These are phyloP conservation scores for Danio jaintianensis DNA, from an alignment of 2,797 vertebrate species.

Conservation along the genomic window DNA sequence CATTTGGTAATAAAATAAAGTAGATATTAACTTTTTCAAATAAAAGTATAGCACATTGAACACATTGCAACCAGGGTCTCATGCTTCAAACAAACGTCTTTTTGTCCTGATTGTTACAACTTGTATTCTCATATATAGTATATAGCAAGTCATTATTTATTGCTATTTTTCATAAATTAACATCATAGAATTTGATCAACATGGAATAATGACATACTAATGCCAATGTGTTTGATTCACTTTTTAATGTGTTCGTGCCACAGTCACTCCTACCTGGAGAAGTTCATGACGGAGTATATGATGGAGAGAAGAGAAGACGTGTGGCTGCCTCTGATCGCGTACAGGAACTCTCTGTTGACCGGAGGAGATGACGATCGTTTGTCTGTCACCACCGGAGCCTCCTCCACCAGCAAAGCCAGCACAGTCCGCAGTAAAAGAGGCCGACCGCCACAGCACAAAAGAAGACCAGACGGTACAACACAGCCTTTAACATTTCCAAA, in stretches of 20 bases:
- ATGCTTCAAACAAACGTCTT: too few relatives aligned
- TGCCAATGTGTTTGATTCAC: neutral
- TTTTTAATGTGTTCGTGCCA: conserved; percentile 15
- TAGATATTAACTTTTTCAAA: too few relatives aligned
- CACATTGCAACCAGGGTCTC: too few relatives aligned
- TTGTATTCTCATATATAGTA: too few relatives aligned
- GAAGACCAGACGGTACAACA: conserved; percentile 82
- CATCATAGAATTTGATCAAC: too few relatives aligned
- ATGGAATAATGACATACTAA: too few relatives aligned
- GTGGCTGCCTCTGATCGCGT: conserved; percentile 98
- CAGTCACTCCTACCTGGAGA: conserved; percentile 96
- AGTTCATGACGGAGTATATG: conserved; percentile 98
- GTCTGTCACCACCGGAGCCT: conserved; percentile 85
- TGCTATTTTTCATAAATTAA: too few relatives aligned
- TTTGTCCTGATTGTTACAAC: too few relatives aligned
- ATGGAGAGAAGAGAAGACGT: conserved; percentile 97
- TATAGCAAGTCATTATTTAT: too few relatives aligned
- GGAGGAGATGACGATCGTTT: conserved; percentile 93
- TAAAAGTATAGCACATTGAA: too few relatives aligned
- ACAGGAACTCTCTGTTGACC: conserved; percentile 95
- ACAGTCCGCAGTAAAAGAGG: conserved; percentile 98
- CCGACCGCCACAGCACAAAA: conserved; percentile 92
- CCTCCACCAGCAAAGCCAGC: conserved; percentile 94
- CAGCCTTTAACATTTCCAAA: neutral
- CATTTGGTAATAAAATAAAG: too few relatives aligned